A percentile compares a stretch with the other conserved stretches of the same genome.
These are phyloP conservation scores for Polia nebulosa DNA, from an alignment of 2,888 invertebrate genomes.

Conservation along the genomic window DNA sequence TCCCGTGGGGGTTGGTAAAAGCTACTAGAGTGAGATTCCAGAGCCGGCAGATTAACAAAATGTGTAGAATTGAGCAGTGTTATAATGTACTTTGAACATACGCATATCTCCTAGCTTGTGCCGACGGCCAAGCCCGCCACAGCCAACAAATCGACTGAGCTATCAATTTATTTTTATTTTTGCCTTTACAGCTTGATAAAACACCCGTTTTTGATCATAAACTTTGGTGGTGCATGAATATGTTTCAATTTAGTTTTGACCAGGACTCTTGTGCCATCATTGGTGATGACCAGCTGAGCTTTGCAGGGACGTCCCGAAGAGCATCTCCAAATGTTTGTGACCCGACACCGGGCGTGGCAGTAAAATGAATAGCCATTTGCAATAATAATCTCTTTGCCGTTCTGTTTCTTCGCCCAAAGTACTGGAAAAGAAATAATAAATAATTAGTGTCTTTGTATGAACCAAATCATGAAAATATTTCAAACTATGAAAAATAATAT, in stretches of 20 bases:
- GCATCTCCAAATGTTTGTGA: constrained; percentile 66
- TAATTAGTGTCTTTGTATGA: too few relatives aligned
- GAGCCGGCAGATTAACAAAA: too few relatives aligned
- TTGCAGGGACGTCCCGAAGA: constrained; percentile 67
- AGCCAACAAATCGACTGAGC: too few relatives aligned
- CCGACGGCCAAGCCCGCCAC: too few relatives aligned
- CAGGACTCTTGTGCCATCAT: background rate
- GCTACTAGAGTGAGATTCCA: too few relatives aligned
- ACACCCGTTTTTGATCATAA: constrained; percentile 18
- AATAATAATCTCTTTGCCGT: constrained; percentile 67
- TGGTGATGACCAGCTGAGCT: constrained; percentile 61
- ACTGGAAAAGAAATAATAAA: constrained; percentile 42
- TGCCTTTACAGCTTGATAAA: constrained; percentile 2
- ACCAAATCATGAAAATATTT: too few relatives aligned
- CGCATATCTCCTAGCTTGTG: too few relatives aligned
- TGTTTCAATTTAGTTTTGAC: constrained; percentile 80
- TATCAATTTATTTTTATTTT: too few relatives aligned
- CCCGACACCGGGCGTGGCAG: constrained; percentile 42
- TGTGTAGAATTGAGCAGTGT: too few relatives aligned
- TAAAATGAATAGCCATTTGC: constrained; percentile 70
- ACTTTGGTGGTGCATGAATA: constrained; percentile 75
- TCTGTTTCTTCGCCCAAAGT: constrained; percentile 47
- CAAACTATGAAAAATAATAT: too few relatives aligned
- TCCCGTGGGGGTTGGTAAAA: too few relatives aligned
- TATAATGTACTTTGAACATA: too few relatives aligned